Evolutionary conservation across 2,888 invertebrate species (phyloP).

Genomic region (Andrena camellia): DNA sequence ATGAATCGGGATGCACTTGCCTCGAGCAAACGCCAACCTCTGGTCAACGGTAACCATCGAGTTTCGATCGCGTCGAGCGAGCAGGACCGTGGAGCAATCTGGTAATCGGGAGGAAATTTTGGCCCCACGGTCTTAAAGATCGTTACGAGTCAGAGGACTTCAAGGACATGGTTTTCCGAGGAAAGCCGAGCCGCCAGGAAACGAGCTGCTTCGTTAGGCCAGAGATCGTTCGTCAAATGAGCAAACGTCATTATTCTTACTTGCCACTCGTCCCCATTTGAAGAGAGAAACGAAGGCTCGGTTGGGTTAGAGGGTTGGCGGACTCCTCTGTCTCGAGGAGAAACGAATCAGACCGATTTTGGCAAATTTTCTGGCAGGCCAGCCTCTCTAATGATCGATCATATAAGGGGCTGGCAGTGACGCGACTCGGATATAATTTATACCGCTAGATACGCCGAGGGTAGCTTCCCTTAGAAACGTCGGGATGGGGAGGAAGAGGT

Average conservation of each 20-base stretch:
- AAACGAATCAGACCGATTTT: conserved; percentile 74
- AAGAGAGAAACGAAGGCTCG: conserved; percentile 16
- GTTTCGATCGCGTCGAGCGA: not conserved
- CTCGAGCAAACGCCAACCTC: not conserved
- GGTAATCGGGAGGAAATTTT: too few species aligned
- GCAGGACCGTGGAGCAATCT: not conserved
- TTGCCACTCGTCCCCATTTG: not conserved
- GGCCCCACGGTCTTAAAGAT: too few species aligned
- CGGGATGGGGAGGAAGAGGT: conserved; percentile 60
- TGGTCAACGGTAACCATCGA: not conserved
- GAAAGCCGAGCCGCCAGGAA: not conserved
- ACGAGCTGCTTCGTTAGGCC: not conserved
- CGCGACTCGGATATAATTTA: conserved; percentile 84
- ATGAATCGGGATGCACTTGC: conserved; percentile 55
- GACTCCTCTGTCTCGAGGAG: not conserved
- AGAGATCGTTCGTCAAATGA: conserved; percentile 35
- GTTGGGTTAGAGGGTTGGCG: conserved; percentile 29
- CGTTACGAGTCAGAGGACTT: too few species aligned
- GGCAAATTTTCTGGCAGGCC: conserved; percentile 83
- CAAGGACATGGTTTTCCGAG: not conserved
- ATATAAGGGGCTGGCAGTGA: conserved; percentile 83
- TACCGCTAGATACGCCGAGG: conserved; percentile 83
- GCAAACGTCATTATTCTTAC: conserved; percentile 42
- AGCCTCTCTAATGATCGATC: conserved; percentile 84
- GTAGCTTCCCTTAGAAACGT: conserved; percentile 80